Percentiles rank a stretch among this genome's conserved stretches.
Conservation (phyloP, 2,113 vertebrate species). For the Gasterosteus aculeatus region DNA sequence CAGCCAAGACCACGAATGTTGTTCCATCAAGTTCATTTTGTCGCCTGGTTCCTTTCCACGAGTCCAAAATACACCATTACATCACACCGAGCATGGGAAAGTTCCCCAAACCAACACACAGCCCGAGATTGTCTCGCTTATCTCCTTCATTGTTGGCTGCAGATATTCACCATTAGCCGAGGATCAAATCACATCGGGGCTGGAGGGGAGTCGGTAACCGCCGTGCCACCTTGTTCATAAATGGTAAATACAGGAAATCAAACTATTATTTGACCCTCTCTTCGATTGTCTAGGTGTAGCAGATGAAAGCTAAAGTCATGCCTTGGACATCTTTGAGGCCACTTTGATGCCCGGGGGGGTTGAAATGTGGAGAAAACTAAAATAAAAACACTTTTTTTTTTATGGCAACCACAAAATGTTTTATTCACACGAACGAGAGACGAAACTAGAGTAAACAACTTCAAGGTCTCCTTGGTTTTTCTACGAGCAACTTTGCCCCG, state of each 20-base stretch:
- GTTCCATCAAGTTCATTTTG: conserved; percentile 78
- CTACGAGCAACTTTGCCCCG: conserved; percentile 54
- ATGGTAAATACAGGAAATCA: conserved; percentile 44
- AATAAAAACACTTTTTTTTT: conserved; percentile 56
- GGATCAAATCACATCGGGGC: conserved; percentile 15
- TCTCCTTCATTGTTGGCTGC: conserved; percentile 33
- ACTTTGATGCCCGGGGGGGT: conserved; percentile 43
- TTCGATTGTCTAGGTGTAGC: conserved; percentile 30
- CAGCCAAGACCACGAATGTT: conserved; percentile 72
- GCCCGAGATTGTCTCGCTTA: conserved; percentile 43
- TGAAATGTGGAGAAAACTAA: conserved; percentile 31
- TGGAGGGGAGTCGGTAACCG: background rate
- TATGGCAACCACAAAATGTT: conserved; percentile 69
- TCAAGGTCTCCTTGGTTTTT: conserved; percentile 51
- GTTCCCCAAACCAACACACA: conserved; percentile 45
- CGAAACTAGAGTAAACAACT: conserved; percentile 61
- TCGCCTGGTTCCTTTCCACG: conserved; percentile 66
- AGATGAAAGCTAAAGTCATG: conserved; percentile 36
- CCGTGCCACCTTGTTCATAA: conserved; percentile 15
- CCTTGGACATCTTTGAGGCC: conserved; percentile 41
- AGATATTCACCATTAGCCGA: conserved; percentile 55
- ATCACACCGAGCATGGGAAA: conserved; percentile 80
- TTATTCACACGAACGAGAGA: conserved; percentile 77
- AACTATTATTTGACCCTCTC: conserved; percentile 43
- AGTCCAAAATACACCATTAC: conserved; percentile 82